Evolutionary conservation across 2,888 invertebrate species (phyloP), one percentile per base, ranked within the genome.

Genomic region (Pyrrhosoma nymphula): DNA sequence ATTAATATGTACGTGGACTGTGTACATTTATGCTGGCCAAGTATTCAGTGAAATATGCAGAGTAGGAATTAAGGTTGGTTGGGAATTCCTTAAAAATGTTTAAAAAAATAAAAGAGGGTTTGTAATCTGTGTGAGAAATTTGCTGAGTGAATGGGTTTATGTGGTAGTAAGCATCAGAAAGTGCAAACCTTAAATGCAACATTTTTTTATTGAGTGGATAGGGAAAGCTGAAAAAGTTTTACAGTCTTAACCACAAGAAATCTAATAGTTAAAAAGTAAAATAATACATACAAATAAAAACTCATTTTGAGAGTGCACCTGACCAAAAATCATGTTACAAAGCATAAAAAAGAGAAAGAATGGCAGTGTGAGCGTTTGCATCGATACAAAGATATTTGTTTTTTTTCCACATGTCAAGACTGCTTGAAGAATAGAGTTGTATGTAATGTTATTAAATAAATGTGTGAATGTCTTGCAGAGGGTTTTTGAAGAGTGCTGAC

Each of bases 301-400:
- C 63, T 60, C 23, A 47, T 47, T n/a, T 47, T 23, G 93, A 69
- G 69, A 69, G 47, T 93, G 39, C 69, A 69, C 47, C 63, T 93
- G 93, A 93, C 93, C 93, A 93, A 93, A 93, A 39, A 93, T 69
- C 93, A 93, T 93, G 47, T 69, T 75, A 63, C 60, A 69, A 75
- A 93, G 18, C 35, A 75, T 35, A 63, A 63, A 47, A 63, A 63
- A 47, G 47, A 75, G 69, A 93, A 23, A 47, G 93, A 47, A 93
- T 69, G 63, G 20, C 23, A 60, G 39, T 47, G 20, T 69, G 69
- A 47, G 69, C 75, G 69, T 69, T 47, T n/a, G 69, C 47, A 63
- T 69, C 55, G 26, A 35, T 39, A n/a, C 90, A 20, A 47, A 93
- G 93, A 12, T 35, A 30, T 69, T 26, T 30, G 82, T 35, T 82